Base-by-base conservation (phyloP, 1,140 invertebrate species). In the Nylanderia fulva region DNA sequence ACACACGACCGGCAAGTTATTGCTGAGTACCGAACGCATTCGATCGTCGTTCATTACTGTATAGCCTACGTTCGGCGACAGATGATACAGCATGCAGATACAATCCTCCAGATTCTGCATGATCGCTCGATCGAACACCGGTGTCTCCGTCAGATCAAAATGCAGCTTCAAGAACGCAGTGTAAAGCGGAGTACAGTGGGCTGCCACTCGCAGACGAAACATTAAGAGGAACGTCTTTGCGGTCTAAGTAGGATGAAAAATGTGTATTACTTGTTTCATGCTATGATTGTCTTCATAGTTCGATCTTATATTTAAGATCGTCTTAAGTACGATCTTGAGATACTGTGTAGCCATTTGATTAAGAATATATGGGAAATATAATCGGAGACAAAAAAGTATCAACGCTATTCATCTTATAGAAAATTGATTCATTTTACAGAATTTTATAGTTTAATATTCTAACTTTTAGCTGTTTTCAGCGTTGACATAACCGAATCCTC, bases 51-150 rank as follows among this genome's bases (percentile, higher is more conserved):
- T 72, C 82, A 94, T 90, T n/a, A 95, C 88, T 36, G 84, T 79
- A 76, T 69, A 89, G 0, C 91, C 91, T 24, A 94, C 76, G 21
- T 76, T 90, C 13, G 93, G 93, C 15, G 92, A 92, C 52, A 91
- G 29, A 87, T 92, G 91, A 52, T 93, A 92, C 27, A 95, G 76
- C 29, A 93, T 88, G 80, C 84, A 92, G 84, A 95, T 93, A 68
- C 94, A 94, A 45, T 91, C 86, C 27, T 94, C 89, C 71, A 94
- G 84, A 76, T 91, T 91, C n/a, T 91, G 86, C 45, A 92, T 90
- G 15, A 93, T 92, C 42, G 93, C 91, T 64, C 88, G 91, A 80
- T 93, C 93, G 58, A 94, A 92, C 54, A 91, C 91, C 33, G 93
- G 93, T 13, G 91, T 92, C 76, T 93, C 92, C 0, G 75, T 90